phyloP scores from a whole-genome alignment of 2,113 vertebrate genomes.

The Myxocyprinus asiaticus region DNA sequence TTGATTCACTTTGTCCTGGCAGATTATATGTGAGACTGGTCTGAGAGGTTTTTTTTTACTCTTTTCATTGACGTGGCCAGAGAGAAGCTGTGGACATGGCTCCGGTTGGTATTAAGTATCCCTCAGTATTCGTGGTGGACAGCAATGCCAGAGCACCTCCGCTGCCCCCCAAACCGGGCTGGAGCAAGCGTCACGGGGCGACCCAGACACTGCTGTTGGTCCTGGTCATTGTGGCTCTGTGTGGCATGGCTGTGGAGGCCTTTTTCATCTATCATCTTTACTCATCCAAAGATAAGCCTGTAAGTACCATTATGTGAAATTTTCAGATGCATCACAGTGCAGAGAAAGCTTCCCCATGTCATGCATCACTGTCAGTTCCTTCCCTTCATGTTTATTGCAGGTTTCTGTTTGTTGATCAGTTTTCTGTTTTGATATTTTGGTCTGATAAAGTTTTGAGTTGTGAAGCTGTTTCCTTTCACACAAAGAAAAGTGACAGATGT shows the following conservation, averaged over 20 bases:
- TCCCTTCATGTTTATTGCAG: too few relatives aligned
- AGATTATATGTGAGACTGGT: too few relatives aligned
- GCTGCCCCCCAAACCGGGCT: conserved; percentile 55
- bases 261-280: conserved; percentile 75
- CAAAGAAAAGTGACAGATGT: background rate
- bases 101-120: conserved; percentile 25
- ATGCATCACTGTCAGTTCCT: background rate
- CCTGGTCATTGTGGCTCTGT: conserved; percentile 67
- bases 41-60: conserved; percentile 26
- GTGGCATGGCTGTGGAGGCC: conserved; percentile 70
- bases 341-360: background rate
- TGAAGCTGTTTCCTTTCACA: background rate
- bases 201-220: conserved; percentile 65
- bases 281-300: background rate
- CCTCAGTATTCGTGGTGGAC: conserved; percentile 77
- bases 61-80: background rate
- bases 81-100: conserved; percentile 56
- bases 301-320: conserved; percentile 51
- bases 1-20: background rate
- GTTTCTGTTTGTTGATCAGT: background rate
- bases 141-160: conserved; percentile 52
- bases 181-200: fast-evolving
- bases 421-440: too few relatives aligned
- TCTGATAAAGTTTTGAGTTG: background rate
- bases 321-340: background rate